phyloP scores from a whole-genome alignment of 2,888 invertebrate genomes.

The Craniophora ligustri region DNA sequence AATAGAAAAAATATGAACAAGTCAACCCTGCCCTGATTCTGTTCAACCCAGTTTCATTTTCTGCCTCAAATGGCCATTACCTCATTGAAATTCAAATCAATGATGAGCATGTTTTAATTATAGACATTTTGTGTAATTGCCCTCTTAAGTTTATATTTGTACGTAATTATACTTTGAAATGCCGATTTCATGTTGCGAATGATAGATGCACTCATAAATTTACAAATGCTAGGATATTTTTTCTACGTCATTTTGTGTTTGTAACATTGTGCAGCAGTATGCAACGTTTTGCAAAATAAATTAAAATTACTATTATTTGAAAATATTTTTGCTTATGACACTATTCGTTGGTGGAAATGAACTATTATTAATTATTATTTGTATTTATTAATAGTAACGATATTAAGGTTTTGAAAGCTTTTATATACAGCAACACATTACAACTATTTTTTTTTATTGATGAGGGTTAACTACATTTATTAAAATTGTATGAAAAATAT shows the following conservation, averaged over 20 bases:
- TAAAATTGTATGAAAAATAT: too few species aligned
- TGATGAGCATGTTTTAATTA: conserved; percentile 56
- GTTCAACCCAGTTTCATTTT: conserved; percentile 35
- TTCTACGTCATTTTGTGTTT: conserved; percentile 20
- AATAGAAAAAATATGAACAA: conserved; percentile 10
- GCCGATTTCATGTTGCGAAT: conserved; percentile 40
- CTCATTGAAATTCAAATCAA: conserved; percentile 54
- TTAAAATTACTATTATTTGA: background rate
- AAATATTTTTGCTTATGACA: background rate
- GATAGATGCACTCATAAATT: conserved; percentile 23
- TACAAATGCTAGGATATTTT: conserved; percentile 22
- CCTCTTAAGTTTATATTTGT: conserved; percentile 29
- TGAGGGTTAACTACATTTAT: too few species aligned
- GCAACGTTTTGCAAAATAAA: background rate
- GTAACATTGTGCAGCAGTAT: background rate
- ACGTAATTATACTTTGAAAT: conserved; percentile 51
- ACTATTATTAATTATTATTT: too few species aligned
- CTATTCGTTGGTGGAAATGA: too few species aligned
- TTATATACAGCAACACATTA: too few species aligned
- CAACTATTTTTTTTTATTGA: too few species aligned
- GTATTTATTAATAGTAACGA: too few species aligned
- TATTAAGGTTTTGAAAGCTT: conserved; percentile 9
- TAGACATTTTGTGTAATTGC: conserved; percentile 46
- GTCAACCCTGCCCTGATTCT: conserved; percentile 41
- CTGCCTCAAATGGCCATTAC: conserved; percentile 20